Evolutionary conservation across 2,797 vertebrate species (phyloP).

Genomic region (Coracias cyanogaster): DNA sequence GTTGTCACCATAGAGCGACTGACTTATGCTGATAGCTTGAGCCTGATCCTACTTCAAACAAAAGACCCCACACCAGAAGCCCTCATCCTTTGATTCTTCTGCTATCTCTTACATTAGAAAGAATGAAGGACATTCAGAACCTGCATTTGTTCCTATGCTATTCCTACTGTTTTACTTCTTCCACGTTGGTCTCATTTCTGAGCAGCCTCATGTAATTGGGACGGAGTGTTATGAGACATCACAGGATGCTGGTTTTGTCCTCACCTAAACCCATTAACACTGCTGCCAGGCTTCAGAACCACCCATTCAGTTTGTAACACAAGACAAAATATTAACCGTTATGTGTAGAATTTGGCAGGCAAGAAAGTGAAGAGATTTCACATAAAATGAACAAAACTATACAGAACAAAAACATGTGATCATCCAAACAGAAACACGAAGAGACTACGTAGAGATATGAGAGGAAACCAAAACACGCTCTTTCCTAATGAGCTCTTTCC

Average conservation of each 20-base stretch:
- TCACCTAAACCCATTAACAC: neutral
- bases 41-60: neutral
- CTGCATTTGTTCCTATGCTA: neutral
- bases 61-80: neutral
- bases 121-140: neutral
- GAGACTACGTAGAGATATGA: neutral
- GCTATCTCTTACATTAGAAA: neutral
- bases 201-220: neutral
- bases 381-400: conserved; percentile 35
- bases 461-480: neutral
- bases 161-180: neutral
- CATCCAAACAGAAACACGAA: conserved; percentile 50
- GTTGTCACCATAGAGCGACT: neutral
- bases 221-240: neutral
- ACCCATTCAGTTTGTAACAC: neutral
- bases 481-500: conserved; percentile 2
- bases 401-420: conserved; percentile 16
- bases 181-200: conserved; percentile 1
- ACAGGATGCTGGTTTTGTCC: conserved; percentile 5
- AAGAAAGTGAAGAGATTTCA: conserved; percentile 43
- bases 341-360: neutral
- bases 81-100: neutral
- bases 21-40: neutral
- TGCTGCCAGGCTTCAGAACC: neutral
- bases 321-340: neutral